Conservation (phyloP, 2,797 vertebrate genomes). For the Urocyon cinereoargenteus region DNA sequence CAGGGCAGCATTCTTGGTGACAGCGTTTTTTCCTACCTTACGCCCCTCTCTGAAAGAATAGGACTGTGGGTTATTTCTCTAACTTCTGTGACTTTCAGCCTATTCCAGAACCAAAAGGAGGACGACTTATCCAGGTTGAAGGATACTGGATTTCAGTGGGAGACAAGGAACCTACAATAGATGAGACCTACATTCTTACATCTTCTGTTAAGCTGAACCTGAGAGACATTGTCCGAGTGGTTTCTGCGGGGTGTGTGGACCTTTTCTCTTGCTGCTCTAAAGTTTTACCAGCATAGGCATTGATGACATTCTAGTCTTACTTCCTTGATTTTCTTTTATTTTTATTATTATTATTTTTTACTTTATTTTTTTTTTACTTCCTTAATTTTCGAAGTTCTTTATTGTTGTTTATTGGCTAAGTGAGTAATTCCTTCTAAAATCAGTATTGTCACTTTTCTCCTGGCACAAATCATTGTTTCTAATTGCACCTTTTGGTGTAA, state of each 20-base stretch:
- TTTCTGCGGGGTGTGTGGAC: constrained; percentile 93
- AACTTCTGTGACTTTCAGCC: constrained; percentile 88
- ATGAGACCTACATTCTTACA: constrained; percentile 95
- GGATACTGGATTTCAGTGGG: constrained; percentile 97
- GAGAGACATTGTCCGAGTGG: constrained; percentile 95
- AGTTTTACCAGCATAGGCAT: not conserved
- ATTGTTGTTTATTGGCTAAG: not conserved
- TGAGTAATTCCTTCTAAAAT: not conserved
- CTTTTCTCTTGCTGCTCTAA: not conserved
- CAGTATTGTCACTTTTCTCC: not conserved
- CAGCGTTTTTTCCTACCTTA: not conserved
- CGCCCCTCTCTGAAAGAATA: not conserved
- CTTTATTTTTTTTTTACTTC: not conserved
- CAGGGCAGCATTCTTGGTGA: not conserved
- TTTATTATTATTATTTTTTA: too few species aligned
- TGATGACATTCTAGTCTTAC: not conserved
- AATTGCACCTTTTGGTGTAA: not conserved
- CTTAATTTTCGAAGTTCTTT: not conserved
- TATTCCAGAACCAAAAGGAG: constrained; percentile 92
- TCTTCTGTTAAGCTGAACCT: constrained; percentile 97
- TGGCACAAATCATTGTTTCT: not conserved
- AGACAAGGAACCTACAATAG: constrained; percentile 92
- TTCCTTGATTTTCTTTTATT: not conserved
- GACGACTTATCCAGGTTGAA: constrained; percentile 91
- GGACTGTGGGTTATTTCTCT: constrained; percentile 60